phyloP scores from a whole-genome alignment of 2,113 vertebrate species.

The Apodemus sylvaticus region DNA sequence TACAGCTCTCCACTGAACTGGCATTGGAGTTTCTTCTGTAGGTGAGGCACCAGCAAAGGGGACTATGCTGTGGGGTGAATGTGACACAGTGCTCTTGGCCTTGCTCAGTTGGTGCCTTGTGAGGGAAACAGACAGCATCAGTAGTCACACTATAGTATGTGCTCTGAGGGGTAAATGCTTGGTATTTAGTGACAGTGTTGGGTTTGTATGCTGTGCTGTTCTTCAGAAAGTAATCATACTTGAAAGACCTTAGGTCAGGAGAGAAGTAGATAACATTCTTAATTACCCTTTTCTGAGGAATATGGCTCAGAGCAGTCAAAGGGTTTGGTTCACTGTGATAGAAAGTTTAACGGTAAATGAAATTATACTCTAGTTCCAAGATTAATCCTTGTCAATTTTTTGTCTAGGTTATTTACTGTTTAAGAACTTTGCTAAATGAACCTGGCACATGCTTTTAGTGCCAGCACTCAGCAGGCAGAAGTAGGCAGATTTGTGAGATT shows the following conservation, averaged over 20 bases:
- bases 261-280: background rate
- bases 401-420: background rate
- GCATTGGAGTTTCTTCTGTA: background rate
- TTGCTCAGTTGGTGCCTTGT: background rate
- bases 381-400: background rate
- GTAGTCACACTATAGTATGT: background rate
- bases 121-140: background rate
- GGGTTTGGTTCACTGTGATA: slow-evolving; percentile 9
- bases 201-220: background rate
- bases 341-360: slow-evolving; percentile 22
- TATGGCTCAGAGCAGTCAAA: background rate
- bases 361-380: slow-evolving; percentile 1
- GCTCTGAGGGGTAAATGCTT: background rate
- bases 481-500: background rate
- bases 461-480: background rate
- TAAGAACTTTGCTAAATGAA: slow-evolving; percentile 38
- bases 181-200: background rate
- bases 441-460: background rate
- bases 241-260: background rate
- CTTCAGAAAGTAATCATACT: background rate
- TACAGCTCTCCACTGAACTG: background rate
- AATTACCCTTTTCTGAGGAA: background rate
- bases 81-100: background rate
- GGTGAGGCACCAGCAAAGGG: background rate
- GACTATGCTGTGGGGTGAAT: background rate